These are phyloP conservation scores for Echinops telfairi DNA, from an alignment of 2,113 vertebrate species.

Conservation along the genomic window DNA sequence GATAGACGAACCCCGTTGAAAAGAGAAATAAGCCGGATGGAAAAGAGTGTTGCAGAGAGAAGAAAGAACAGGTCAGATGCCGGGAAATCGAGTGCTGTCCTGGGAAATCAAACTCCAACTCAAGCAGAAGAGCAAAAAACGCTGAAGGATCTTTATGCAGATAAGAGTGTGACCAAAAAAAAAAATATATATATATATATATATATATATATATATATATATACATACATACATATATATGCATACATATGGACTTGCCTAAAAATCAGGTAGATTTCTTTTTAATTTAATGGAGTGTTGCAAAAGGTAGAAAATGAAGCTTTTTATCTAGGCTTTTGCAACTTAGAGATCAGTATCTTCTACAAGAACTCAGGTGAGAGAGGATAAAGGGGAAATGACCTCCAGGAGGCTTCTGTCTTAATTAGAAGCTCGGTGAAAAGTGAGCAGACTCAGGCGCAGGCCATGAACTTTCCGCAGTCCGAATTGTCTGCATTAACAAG, in stretches of 20 bases:
- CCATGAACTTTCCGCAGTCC: constrained; percentile 34
- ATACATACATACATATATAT: no score
- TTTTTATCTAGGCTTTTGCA: constrained; percentile 88
- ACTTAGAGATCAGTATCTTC: constrained; percentile 70
- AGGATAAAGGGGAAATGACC: constrained; percentile 77
- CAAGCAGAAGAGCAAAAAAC: constrained; percentile 97
- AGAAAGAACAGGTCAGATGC: constrained; percentile 98
- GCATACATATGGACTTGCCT: constrained; percentile 83
- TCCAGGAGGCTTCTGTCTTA: constrained; percentile 83
- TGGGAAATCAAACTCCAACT: constrained; percentile 98
- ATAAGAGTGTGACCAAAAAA: constrained; percentile 95
- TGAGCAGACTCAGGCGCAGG: constrained; percentile 39
- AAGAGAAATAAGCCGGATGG: no score
- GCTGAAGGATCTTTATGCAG: constrained; percentile 97
- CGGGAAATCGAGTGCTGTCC: constrained; percentile 95
- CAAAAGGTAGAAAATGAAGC: constrained; percentile 88
- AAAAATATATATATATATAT: no score
- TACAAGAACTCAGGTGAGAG: constrained; percentile 76
- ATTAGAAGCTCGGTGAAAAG: constrained; percentile 82
- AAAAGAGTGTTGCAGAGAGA: constrained; percentile 93
- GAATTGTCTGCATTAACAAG: constrained; percentile 50
- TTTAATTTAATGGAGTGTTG: constrained; percentile 87
- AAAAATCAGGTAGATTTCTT: constrained; percentile 83
- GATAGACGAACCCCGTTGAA: constrained; percentile 57
- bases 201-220: no score